Evolutionary conservation across 2,888 invertebrate species (phyloP), one percentile per base, ranked within the genome.

Genomic region (Seira ritae): DNA sequence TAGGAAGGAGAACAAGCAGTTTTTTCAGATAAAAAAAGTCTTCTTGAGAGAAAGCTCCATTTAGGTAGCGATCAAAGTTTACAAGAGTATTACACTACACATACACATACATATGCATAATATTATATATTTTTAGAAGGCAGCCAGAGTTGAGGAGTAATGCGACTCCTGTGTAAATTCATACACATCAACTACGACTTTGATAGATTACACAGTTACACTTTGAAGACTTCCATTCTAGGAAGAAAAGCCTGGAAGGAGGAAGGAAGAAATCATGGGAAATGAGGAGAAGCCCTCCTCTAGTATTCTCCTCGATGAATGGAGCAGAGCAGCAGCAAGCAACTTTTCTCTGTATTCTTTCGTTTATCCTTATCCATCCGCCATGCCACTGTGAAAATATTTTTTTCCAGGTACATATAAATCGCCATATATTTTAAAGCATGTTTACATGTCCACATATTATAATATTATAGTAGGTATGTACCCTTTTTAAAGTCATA

Each of bases 181-280:
- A 78, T 73, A 85, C 84, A 75, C 84, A 78, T 84, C 77, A 82
- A 84, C 81, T 60, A 37, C 46, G 87, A 87, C 87, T 87, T 87
- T 87, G 87, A 87, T 85, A 87, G 85, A 87, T 87, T 85, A 83
- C 85, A 77, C 50, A 72, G 72, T 65, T 81, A 81, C 76, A 81
- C 81, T 76, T 81, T 81, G 81, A 76, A 76, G 81, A 76, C 81
- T 81, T 81, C 71, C 71, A 81, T 81, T 81, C 75, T 71, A 66
- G 31, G n/a, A 55, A 55, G n/a, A 55, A 17, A 12, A 55, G 50
- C 20, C 17, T 12, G 60, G 31, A 31, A 42, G 50, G 62, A 75
- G 75, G 71, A 76, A 75, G 66, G 55, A 81, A 76, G 76, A 76
- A 81, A 81, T 81, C 70, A 75, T 69, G 80, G 22, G 80, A 70